Evolutionary conservation across 2,888 invertebrate genomes (phyloP).

Genomic region (Andrena bicolor): DNA sequence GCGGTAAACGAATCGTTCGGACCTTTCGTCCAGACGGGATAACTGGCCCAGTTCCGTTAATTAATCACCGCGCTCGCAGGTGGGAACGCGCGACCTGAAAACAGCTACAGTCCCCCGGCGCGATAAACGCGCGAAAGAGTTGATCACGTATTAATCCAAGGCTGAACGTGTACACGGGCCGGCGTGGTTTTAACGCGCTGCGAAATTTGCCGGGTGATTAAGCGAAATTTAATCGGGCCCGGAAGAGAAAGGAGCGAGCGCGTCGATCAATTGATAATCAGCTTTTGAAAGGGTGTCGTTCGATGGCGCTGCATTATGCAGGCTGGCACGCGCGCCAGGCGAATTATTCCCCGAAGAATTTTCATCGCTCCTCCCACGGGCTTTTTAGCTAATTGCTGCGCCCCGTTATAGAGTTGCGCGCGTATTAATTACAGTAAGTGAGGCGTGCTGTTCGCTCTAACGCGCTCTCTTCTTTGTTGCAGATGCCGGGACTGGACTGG

Average conservation of each 20-base stretch:
- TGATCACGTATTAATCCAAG: constrained; percentile 21
- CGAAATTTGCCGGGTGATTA: not conserved
- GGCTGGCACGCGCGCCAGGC: not conserved
- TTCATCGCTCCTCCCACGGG: not conserved
- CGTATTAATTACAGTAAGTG: constrained; percentile 52
- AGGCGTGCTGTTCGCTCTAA: constrained; percentile 14
- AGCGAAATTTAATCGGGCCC: constrained; percentile 9
- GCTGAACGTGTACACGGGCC: not conserved
- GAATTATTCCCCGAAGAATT: not conserved
- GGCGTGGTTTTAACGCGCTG: not conserved
- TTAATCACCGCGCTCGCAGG: constrained; percentile 11
- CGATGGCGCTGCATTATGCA: constrained; percentile 16
- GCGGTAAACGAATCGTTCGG: not conserved
- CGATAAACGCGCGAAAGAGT: not conserved
- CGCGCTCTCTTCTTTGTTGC: constrained; percentile 49
- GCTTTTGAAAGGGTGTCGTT: constrained; percentile 1
- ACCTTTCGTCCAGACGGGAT: not conserved
- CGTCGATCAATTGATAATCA: constrained; percentile 8
- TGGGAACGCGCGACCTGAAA: constrained; percentile 3
- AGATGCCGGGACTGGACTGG: constrained; percentile 17
- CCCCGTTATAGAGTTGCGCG: constrained; percentile 4
- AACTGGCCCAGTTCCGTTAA: not conserved
- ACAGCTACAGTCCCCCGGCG: not conserved
- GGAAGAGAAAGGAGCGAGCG: not conserved
- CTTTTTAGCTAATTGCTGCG: constrained; percentile 51